Base-by-base conservation (phyloP, 2,888 invertebrate species). In the Drosophila peninsularis region DNA sequence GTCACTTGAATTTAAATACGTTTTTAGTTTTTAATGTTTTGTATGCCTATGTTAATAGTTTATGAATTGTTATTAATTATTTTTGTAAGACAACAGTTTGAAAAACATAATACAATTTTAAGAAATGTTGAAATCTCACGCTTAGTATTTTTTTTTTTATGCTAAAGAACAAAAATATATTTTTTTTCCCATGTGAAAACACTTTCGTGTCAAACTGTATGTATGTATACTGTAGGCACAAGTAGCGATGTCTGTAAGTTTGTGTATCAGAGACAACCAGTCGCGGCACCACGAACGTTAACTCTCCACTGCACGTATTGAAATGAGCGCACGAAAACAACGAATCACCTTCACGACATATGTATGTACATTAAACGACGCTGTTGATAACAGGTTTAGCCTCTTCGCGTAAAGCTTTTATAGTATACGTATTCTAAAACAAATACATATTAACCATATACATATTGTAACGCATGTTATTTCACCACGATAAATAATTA, bases 381-480 rank as follows among this genome's bases (percentile, higher is more conserved):
- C 34, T 54, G 42, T 60, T 81, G 84, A 83, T 87, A 83, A 87
- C 82, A 83, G 82, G 82, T 82, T 82, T 83, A 66, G 72, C 87
- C 74, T 77, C 42, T 61, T 27, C 13, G 68, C 60, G 47, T 30
- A 49, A 53, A 83, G 82, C 84, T 83, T 69, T 68, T 14, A 34
- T 37, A 30, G 9, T 50, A 41, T 34, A 44, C 17, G 10, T 21
- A 5, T 36, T 56, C 24, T 34, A 41, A 36, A 36, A n/a, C 21
- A 36, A 36, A 19, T 47, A 32, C 7, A 57, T 1, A 49, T 32
- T 36, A 11, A n/a, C n/a, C 14, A 37, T 32, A 19, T 54, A 17
- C 11, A 14, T 13, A 61, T 19, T n/a, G 45, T 27, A n/a, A 11
- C 32, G 30, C 42, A 44, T 14, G 14, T n/a, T 5, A 21, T 21